Evolutionary conservation across 1,140 invertebrate species (phyloP), one percentile per base, ranked within the genome.

Genomic region (Nymphalis io): DNA sequence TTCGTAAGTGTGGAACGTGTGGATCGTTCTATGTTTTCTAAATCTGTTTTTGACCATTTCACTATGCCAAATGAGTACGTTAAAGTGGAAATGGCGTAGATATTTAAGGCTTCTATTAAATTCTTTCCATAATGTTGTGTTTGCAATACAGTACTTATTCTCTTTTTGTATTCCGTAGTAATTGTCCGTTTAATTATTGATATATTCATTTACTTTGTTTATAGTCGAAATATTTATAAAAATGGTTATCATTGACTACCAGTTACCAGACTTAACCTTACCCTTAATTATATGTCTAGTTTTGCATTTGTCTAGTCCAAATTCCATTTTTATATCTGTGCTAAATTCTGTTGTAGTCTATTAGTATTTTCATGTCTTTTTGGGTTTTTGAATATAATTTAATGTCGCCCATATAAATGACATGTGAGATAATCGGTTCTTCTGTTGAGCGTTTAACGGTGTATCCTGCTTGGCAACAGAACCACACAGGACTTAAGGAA

Each of bases 11-110:
- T 71, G 1, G 62, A 60, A 8, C 58, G 62, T 38, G 69, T 58
- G 0, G 3, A 33, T 27, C 58, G 20, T 69, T 77, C 70, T 59
- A 75, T 15, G 20, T 62, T 27, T 59, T 70, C 23, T 33, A 74
- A 55, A 46, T 79, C 69, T 21, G 68, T 72, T 53, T 70, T 66
- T 11, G 58, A 48, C 71, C 69, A 80, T 60, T 75, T 76, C 11
- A 76, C 71, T 1, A 79, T 55, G 18, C 75, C 75, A 80, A 60
- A 3, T n/a, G n/a, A n/a, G n/a, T n/a, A n/a, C n/a, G n/a, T n/a
- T n/a, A n/a, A n/a, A n/a, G n/a, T n/a, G n/a, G 76, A 74, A 6
- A 78, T 70, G 0, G 76, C 76, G n/a, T 72, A 80, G n/a, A 72
- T 73, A 33, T 80, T 80, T 13, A 81, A 21, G 15, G 74, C 65